A percentile compares a stretch with the other conserved stretches of the same genome.
Conservation (phyloP, 2,797 vertebrate species). For the Sparus aurata region DNA sequence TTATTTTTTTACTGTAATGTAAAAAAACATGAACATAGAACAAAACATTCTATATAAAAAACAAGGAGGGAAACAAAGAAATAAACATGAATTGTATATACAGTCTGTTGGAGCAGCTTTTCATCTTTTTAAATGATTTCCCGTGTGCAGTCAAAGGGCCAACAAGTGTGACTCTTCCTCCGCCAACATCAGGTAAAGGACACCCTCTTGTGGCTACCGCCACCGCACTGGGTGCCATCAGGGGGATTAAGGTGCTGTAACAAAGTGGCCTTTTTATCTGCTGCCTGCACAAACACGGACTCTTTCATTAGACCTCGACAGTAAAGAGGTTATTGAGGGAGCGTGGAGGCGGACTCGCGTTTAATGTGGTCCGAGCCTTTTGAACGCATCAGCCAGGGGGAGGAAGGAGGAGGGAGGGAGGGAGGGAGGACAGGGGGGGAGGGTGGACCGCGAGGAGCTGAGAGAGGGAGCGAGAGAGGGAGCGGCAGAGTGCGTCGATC, state of each 20-base stretch:
- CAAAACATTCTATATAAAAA: not conserved
- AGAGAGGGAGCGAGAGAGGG: not conserved
- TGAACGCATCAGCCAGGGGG: slow-evolving; percentile 8
- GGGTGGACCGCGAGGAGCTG: not conserved
- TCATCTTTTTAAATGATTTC: too few relatives aligned
- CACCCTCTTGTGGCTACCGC: slow-evolving; percentile 75
- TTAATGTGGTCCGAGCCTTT: slow-evolving; percentile 35
- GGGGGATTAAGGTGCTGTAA: slow-evolving; percentile 21
- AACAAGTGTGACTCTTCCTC: not conserved
- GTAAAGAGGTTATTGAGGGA: slow-evolving; percentile 22
- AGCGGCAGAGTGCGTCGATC: slow-evolving; percentile 28
- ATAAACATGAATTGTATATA: not conserved
- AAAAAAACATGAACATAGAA: too few relatives aligned
- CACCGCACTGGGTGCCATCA: slow-evolving; percentile 26
- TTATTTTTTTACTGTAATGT: too few relatives aligned
- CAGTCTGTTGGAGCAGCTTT: too few relatives aligned
- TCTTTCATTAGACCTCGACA: slow-evolving; percentile 25
- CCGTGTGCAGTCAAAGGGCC: not conserved
- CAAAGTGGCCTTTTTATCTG: slow-evolving; percentile 34
- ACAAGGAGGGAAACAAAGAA: too few relatives aligned
- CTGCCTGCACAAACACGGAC: slow-evolving; percentile 32
- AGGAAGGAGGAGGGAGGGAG: not conserved
- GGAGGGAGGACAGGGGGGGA: not conserved
- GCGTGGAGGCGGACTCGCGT: not conserved
- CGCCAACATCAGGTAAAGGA: slow-evolving; percentile 52